Percentiles rank a stretch among this genome's conserved stretches.
phyloP scores from a whole-genome alignment of 37 sponge, comb jelly and placozoan species.

The Agelas oroides region DNA sequence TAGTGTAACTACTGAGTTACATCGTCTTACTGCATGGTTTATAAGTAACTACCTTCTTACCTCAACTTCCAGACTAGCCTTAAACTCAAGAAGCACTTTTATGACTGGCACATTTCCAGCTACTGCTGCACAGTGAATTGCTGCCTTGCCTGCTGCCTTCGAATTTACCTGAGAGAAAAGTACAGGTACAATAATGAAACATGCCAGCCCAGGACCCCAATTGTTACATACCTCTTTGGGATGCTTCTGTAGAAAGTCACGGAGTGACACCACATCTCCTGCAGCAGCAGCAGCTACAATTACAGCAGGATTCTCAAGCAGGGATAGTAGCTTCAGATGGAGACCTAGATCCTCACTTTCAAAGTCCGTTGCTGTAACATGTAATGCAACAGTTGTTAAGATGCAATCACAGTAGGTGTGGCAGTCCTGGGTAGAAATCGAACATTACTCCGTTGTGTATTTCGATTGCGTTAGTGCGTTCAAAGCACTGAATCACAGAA shows the following conservation, averaged over 20 bases:
- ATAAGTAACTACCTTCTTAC: too few relatives aligned
- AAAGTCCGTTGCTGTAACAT: neutral
- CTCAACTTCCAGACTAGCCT: conserved; percentile 77
- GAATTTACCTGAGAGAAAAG: conserved; percentile 71
- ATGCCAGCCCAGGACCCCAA: neutral
- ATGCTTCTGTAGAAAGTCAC: conserved; percentile 52
- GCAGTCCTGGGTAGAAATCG: too few relatives aligned
- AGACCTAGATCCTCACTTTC: conserved; percentile 47
- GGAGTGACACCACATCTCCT: conserved; percentile 48
- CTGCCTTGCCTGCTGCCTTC: conserved; percentile 75
- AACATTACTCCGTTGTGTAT: too few relatives aligned
- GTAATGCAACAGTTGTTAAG: too few relatives aligned
- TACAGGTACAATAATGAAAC: too few relatives aligned
- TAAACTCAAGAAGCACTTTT: conserved; percentile 66
- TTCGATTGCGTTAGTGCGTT: too few relatives aligned
- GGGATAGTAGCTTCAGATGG: conserved; percentile 59
- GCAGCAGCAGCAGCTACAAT: conserved; percentile 78
- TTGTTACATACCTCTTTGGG: conserved; percentile 44
- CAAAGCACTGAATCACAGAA: too few relatives aligned
- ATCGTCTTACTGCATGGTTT: too few relatives aligned
- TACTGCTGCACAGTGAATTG: conserved; percentile 84
- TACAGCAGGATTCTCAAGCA: conserved; percentile 72
- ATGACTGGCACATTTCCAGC: conserved; percentile 62
- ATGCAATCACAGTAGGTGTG: too few relatives aligned
- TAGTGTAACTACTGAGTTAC: too few relatives aligned